Evolutionary conservation across 2,888 invertebrate species (phyloP), one percentile per base, ranked within the genome.

Genomic region (Apodemia duryi): DNA sequence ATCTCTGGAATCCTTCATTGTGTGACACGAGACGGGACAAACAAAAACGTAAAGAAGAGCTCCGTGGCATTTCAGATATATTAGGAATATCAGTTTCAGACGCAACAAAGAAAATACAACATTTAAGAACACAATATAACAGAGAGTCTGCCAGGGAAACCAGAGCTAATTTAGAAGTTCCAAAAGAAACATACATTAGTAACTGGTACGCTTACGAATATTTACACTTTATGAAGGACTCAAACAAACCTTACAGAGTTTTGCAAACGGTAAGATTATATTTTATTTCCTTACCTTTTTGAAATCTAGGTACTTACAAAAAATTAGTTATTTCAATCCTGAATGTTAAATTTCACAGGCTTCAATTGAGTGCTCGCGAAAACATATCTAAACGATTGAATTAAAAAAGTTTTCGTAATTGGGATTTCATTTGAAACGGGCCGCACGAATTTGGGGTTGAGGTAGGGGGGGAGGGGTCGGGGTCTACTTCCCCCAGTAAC

Each of bases 71-170:
- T 71, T 80, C 91, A 0, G 84, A 84, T 32, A 75, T 84, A 64
- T 78, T 91, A 28, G 82, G 81, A 7, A 82, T 91, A 68, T 82
- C 79, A 72, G 83, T 80, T 35, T 84, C 88, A 5, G 94, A 94
- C 70, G 84, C 91, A 38, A 93, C 93, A 1, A 94, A 93, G 73
- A 94, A 94, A 71, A 93, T 94, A 64, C 94, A 94, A 70, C 94
- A 94, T 67, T 80, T 94, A 52, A 85, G 94, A 5, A 94, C 94
- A 1, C 94, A 94, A 68, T 94, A 94, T 71, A 94, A 94, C 72
- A 88, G 94, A 6, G 94, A 94, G 72, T 91, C 92, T 6, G 92
- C 91, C 57, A 85, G 92, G 52, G 93, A 93, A 84, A 84, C 90
- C 13, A 84, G 93, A 38, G 92, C 89, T 0, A 81, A 82, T 51